Percentiles rank a stretch among this genome's conserved stretches.
Evolutionary conservation across 2,888 invertebrate species (phyloP).

Genomic region (Theristus sp.): DNA sequence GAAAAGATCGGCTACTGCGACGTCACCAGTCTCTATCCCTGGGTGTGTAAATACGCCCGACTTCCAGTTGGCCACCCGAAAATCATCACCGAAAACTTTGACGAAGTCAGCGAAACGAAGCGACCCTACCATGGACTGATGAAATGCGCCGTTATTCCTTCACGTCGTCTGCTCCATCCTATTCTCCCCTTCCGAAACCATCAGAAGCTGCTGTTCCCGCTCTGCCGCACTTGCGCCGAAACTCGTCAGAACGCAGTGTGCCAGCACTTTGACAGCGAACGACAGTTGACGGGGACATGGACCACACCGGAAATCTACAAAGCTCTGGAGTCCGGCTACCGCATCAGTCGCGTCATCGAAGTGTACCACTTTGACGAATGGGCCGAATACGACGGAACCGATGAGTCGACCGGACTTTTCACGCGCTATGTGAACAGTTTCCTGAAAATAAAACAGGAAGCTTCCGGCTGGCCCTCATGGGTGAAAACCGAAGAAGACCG

Average conservation of each 20-base stretch:
- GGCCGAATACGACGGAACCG: not conserved
- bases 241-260: constrained; percentile 11
- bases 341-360: constrained; percentile 14
- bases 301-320: constrained; percentile 16
- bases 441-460: constrained; percentile 18
- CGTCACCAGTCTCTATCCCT: constrained; percentile 14
- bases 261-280: constrained; percentile 12
- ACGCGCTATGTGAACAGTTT: constrained; percentile 15
- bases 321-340: constrained; percentile 17
- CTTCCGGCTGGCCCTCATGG: constrained; percentile 16
- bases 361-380: constrained; percentile 16
- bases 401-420: constrained; percentile 13
- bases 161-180: constrained; percentile 16
- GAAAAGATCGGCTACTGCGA: constrained; percentile 15
- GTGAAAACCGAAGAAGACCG: constrained; percentile 12
- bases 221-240: constrained; percentile 16
- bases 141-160: constrained; percentile 18
- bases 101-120: constrained; percentile 2
- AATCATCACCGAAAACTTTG: constrained; percentile 14
- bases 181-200: constrained; percentile 15
- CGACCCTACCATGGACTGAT: constrained; percentile 16
- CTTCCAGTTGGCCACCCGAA: constrained; percentile 16
- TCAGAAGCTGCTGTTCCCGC: constrained; percentile 16
- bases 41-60: constrained; percentile 12
- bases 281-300: constrained; percentile 18